Evolutionary conservation across 1,140 invertebrate species (phyloP), one percentile per base, ranked within the genome.

Genomic region (Anadara kagoshimensis): DNA sequence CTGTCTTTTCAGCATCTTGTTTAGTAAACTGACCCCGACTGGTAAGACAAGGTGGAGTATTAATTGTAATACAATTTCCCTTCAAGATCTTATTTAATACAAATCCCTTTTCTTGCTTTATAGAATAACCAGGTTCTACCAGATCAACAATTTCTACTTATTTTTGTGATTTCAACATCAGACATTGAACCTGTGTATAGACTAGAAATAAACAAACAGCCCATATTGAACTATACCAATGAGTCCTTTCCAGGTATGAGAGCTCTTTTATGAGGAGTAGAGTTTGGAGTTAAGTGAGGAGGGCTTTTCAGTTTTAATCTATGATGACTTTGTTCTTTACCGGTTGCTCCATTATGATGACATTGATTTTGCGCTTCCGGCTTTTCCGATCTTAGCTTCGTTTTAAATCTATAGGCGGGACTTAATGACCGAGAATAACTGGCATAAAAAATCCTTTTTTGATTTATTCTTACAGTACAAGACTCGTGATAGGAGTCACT

Each of bases 41-140:
- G 12, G 29, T 41, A 3, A 73, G 43, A 59, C 58, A 73, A 47
- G 53, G 70, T 5, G 70, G 70, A 14, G 62, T 73, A 11, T 53
- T 45, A 22, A 73, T 41, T 8, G 20, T 18, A 2, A 73, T 56
- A 10, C 70, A 41, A 47, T 62, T 66, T 7, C 41, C 70, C 18
- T 66, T n/a, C 24, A 69, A 29, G 8, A 69, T 2, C 36, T 54
- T 69, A 12, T 69, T 51, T 36, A 61, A 49, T 29, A 69, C 44
- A 66, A 72, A 73, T 1, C 65, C 70, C 44, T 73, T 77, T 29
- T 77, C 65, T 18, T 65, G 69, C 76, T 75, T 78, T 5, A 74
- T 72, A 54, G 49, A 22, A 61, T 78, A 71, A 5, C 69, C 69
- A 12, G 22, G 45, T 24, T 75, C 67, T 4, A 75, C 2, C 18